Base-by-base conservation (phyloP, 2,797 vertebrate genomes). In the Cottoperca gobio region DNA sequence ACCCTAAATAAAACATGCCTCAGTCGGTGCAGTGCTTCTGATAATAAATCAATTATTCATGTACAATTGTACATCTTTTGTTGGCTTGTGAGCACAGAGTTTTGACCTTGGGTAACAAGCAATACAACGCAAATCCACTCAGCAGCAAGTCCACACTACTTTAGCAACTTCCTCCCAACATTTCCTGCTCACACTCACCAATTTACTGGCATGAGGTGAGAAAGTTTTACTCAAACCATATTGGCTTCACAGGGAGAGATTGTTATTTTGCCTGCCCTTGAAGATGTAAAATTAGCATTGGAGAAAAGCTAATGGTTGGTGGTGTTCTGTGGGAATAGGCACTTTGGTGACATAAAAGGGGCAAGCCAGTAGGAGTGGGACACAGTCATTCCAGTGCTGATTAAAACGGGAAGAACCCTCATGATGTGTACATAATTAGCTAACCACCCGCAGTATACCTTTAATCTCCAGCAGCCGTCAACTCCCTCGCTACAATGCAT, bases 361-460 rank as follows among this genome's bases (percentile, higher is more conserved):
- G 78, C 67, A 74, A 79, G 76, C 66, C 54, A 66, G 80, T 70
- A 79, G 88, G 74, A 72, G 66, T 55, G 67, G 74, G 66, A 57
- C 61, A 62, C 50, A 37, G 64, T 71, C 57, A 71, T 76, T 79
- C 62, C 64, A 60, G 42, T 17, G 73, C 78, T 90, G 85, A 93
- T 89, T 84, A 88, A 82, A 92, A 83, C 82, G 87, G 86, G 83
- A 87, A 90, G 79, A 43, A 69, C 86, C 74, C 78, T 73, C 80
- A 84, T 91, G 85, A 91, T 84, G 82, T 76, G 86, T 52, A 77
- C 82, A 84, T 88, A 91, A 93, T 94, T 89, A 93, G 77, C 82
- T 59, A 81, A 81, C 87, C 79, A 86, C 83, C 83, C 37, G 42
- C 76, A 78, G 83, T 78, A 87, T 76, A 86, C 70, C 78, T 89